These are phyloP conservation scores for Scrobipalpa costella DNA, from an alignment of 2,888 invertebrate species.

Conservation along the genomic window DNA sequence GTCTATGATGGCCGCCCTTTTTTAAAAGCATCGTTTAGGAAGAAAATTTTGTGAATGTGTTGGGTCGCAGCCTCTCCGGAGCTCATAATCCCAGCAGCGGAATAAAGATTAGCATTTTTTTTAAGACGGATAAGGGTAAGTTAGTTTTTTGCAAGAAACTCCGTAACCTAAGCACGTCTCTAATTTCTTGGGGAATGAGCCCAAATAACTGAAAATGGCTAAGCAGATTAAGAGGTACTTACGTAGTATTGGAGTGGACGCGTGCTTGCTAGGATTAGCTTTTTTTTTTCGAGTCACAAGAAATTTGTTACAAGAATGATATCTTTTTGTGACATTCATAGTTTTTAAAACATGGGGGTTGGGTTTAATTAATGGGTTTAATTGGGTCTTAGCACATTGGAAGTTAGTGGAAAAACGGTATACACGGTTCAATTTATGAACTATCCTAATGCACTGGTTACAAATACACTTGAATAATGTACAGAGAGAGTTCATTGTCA, in stretches of 20 bases:
- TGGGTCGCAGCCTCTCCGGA: not conserved
- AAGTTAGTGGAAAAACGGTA: too few relatives aligned
- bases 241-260: not conserved
- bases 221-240: constrained; percentile 18
- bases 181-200: constrained; percentile 18
- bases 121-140: constrained; percentile 10
- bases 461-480: too few relatives aligned
- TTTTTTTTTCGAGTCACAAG: too few relatives aligned
- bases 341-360: too few relatives aligned
- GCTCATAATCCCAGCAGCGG: constrained; percentile 4
- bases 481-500: too few relatives aligned
- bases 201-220: constrained; percentile 14
- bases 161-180: constrained; percentile 19
- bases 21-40: constrained; percentile 2
- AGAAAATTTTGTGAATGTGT: constrained; percentile 16
- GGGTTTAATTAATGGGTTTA: too few relatives aligned
- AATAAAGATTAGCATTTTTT: constrained; percentile 23
- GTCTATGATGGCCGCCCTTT: not conserved
- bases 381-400: too few relatives aligned
- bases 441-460: too few relatives aligned
- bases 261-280: too few relatives aligned
- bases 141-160: constrained; percentile 10
- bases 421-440: too few relatives aligned
- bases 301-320: too few relatives aligned
- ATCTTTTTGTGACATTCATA: too few relatives aligned